These are phyloP conservation scores for Megaustenia siamemsis DNA, from an alignment of 2,888 invertebrate species.

Conservation along the genomic window DNA sequence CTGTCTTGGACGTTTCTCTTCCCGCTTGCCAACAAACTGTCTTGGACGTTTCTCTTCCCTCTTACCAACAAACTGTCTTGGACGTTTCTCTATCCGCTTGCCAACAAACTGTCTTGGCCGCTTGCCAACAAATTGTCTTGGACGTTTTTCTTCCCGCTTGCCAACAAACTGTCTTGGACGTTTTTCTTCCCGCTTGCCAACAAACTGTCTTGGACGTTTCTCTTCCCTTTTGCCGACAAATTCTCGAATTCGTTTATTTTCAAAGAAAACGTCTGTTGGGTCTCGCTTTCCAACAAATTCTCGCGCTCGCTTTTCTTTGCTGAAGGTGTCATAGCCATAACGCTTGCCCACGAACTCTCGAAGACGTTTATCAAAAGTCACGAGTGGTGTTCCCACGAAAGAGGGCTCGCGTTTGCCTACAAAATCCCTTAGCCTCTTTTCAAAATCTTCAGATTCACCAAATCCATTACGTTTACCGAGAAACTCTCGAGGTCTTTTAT, in stretches of 20 bases:
- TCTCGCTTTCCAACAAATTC: conserved; percentile 54
- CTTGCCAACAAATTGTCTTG: conserved; percentile 1
- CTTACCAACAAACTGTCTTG: not conserved
- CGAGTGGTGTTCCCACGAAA: no score
- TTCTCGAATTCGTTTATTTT: conserved; percentile 37
- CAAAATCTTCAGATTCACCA: not conserved
- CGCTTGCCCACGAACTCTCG: conserved; percentile 51
- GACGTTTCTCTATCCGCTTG: not conserved
- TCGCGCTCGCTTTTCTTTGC: conserved; percentile 40
- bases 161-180: conserved; percentile 1
- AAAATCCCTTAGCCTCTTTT: conserved; percentile 47
- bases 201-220: not conserved
- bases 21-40: conserved; percentile 11
- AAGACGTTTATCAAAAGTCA: conserved; percentile 25
- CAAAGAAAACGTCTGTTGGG: not conserved
- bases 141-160: not conserved
- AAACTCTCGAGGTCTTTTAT: conserved; percentile 25
- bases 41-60: not conserved
- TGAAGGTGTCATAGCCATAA: not conserved
- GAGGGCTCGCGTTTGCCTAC: conserved; percentile 18
- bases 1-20: not conserved
- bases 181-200: not conserved
- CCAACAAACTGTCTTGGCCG: conserved; percentile 19
- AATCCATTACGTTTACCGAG: conserved; percentile 1
- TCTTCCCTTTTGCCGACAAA: conserved; percentile 40